Base-by-base conservation (phyloP, 2,113 vertebrate species). In the Lynx canadensis region DNA sequence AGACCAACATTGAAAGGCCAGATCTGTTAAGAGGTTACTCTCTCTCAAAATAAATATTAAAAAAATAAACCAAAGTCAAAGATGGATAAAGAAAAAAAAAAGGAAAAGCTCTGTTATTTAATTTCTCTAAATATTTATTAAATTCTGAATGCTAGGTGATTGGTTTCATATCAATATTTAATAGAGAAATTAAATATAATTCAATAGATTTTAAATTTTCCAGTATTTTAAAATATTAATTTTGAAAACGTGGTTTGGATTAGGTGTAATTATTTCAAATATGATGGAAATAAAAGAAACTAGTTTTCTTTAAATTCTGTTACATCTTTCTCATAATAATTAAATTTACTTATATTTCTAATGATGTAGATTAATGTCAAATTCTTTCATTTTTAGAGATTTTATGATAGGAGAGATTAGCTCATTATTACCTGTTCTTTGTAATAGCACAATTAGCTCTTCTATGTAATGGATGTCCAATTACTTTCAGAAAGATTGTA, bases 101-200 rank as follows among this genome's bases (percentile, higher is more conserved):
- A 76, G 41, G 11, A 82, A 76, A 18, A 74, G 69, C 50, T 33
- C 36, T n/a, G 10, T 1, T 29, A 25, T 69, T 91, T 91, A 87
- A 91, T 65, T 79, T 91, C 38, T 45, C 50, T 78, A 90, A 93
- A 48, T 93, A 86, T 84, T 79, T 89, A 55, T 76, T 95, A 68
- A 91, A 29, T 88, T 66, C 14, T 81, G 13, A 84, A 74, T 80
- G n/a, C 2, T 52, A 69, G 31, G 25, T 91, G 29, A 71, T 55
- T 27, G 13, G 15, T 71, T 91, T 63, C n/a, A 88, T 71, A 69
- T 52, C 14, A 27, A 16, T 31, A 69, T 82, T 74, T 83, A 55
- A 18, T 36, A 41, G 3, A n/a, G 38, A 89, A 91, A 55, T 55
- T 38, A 73, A 41, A 74, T 66, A 48, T 38, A 91, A 80, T 16